Evolutionary conservation across 2,797 vertebrate species (phyloP).

Genomic region (Coilia nasus): DNA sequence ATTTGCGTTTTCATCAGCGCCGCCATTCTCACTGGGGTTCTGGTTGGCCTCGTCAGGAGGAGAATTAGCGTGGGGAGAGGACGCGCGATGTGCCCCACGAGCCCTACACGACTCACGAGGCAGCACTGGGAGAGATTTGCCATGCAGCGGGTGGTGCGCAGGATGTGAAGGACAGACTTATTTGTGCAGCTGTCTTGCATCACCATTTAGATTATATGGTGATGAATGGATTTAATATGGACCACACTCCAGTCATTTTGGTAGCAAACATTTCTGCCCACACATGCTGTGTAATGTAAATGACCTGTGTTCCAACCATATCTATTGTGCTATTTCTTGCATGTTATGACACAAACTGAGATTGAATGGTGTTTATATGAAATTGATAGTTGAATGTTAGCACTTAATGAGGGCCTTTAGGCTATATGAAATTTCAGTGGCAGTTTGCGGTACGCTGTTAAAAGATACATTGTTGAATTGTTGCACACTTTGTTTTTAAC

Average conservation of each 20-base stretch:
- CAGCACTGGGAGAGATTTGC: slow-evolving; percentile 38
- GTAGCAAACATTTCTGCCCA: background rate
- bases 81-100: slow-evolving; percentile 36
- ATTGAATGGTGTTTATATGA: background rate
- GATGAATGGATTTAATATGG: slow-evolving; percentile 13
- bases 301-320: background rate
- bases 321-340: background rate
- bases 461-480: background rate
- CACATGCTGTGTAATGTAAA: background rate
- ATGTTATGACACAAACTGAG: background rate
- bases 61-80: slow-evolving; percentile 69
- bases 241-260: background rate
- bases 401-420: background rate
- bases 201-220: background rate
- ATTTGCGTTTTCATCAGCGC: slow-evolving; percentile 79
- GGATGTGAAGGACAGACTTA: slow-evolving; percentile 28
- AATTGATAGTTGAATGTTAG: background rate
- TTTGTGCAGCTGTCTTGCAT: background rate
- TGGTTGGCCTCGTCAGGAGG: slow-evolving; percentile 73
- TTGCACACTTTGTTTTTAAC: background rate
- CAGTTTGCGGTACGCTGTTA: background rate
- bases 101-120: slow-evolving; percentile 35
- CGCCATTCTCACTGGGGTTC: slow-evolving; percentile 72
- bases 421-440: background rate
- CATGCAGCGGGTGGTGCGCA: slow-evolving; percentile 38